Evolutionary conservation across 2,797 vertebrate genomes (phyloP).

Genomic region (Scolopax bukidnonensis): DNA sequence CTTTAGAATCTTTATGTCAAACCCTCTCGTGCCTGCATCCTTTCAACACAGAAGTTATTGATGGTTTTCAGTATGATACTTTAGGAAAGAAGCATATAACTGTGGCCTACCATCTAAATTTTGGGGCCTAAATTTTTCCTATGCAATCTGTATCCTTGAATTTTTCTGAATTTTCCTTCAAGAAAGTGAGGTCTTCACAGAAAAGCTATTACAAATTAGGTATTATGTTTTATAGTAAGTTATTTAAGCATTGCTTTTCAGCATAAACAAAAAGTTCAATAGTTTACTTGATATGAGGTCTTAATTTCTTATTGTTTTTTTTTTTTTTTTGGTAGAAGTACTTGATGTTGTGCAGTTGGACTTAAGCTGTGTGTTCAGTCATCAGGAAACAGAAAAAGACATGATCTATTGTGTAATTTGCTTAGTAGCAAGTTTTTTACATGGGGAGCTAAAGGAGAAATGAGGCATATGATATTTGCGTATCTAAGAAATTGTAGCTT

Average conservation of each 20-base stretch:
- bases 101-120: background rate
- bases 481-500: background rate
- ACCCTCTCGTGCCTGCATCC: background rate
- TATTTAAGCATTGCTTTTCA: background rate
- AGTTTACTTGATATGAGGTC: background rate
- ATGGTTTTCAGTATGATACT: background rate
- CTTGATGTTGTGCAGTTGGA: background rate
- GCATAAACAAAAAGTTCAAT: background rate
- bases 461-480: background rate
- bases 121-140: background rate
- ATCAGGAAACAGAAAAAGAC: background rate
- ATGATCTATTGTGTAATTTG: background rate
- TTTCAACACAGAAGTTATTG: background rate
- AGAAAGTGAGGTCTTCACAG: background rate
- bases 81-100: background rate
- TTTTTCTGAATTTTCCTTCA: background rate
- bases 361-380: background rate
- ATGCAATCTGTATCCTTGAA: background rate
- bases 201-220: background rate
- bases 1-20: background rate
- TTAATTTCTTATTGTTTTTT: background rate
- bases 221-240: background rate
- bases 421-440: background rate
- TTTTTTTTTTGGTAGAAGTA: background rate
- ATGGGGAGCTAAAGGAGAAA: background rate